Percentiles rank a stretch among this genome's conserved stretches.
Conservation (phyloP, 2,888 invertebrate genomes). For the Brenthis daphne region DNA sequence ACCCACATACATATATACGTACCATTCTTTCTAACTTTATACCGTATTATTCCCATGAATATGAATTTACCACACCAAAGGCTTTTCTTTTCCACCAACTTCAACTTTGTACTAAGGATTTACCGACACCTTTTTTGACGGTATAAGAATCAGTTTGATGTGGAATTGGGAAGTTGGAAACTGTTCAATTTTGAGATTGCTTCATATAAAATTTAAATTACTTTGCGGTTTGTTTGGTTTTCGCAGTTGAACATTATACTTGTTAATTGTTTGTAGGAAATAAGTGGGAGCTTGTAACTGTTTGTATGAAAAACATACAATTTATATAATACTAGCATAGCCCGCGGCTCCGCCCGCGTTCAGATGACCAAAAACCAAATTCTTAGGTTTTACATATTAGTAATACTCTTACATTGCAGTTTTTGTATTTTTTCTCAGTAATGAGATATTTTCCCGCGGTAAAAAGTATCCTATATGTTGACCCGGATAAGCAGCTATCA, state of each 20-base stretch:
- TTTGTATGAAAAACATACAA: too few species aligned
- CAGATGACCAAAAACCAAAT: too few species aligned
- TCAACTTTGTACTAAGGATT: conserved; percentile 61
- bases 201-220: conserved; percentile 37
- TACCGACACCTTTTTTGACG: conserved; percentile 58
- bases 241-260: too few species aligned
- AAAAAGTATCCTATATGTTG: too few species aligned
- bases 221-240: conserved; percentile 10
- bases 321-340: too few species aligned
- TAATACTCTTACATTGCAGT: too few species aligned
- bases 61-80: conserved; percentile 48
- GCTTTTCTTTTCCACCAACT: conserved; percentile 64
- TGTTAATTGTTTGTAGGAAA: too few species aligned
- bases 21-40: not conserved
- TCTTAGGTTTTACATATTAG: too few species aligned
- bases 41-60: conserved; percentile 10
- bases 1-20: not conserved
- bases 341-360: too few species aligned
- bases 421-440: too few species aligned
- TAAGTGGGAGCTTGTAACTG: too few species aligned
- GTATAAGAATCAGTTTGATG: conserved; percentile 48
- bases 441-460: too few species aligned
- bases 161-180: conserved; percentile 37
- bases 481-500: rapidly evolving
- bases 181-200: conserved; percentile 30